Evolutionary conservation across 2,888 invertebrate species (phyloP), one percentile per base, ranked within the genome.

Genomic region (Microctonus hyperodae): DNA sequence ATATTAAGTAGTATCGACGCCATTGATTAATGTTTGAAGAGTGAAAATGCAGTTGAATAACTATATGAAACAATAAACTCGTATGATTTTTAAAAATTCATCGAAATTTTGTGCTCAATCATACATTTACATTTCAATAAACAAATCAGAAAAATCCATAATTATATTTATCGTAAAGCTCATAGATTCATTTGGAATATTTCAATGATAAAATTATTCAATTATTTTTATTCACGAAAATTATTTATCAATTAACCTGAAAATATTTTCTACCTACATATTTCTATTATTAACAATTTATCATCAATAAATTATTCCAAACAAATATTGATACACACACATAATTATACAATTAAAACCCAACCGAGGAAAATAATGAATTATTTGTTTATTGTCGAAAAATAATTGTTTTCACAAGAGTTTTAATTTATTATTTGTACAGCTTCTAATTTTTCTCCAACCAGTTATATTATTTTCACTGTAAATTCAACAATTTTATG

Each of bases 61-160:
- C 16, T 16, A 56, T 25, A 55, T 20, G 20, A 58, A 58, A 10
- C 9, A 55, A 53, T 56, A 44, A 2, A 28, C 16, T 1, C 7
- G 48, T 23, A 44, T n/a, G 23, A 28, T 40, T 20, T n/a, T 25
- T 23, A 44, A 55, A 64, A 64, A 58, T 64, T 64, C 64, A 64
- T 64, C 58, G 55, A 0, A 58, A 37, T 25, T 64, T 51, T 51
- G 64, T 58, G 64, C 28, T 37, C 57, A 64, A 64, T 22, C 37
- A 35, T 25, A 22, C 20, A 64, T 64, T 64, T 33, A 64, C 58
- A 64, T 58, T 48, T 33, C 57, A 57, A 35, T 31, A 6, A 56
- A 44, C 40, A 35, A 25, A 22, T 40, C 55, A 57, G 28, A 31
- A 25, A 11, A 59, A 11, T 44, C 28, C 40, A 33, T 16, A 22